Conservation (phyloP, 2,797 vertebrate genomes). For the Ctenopoma multispine region DNA sequence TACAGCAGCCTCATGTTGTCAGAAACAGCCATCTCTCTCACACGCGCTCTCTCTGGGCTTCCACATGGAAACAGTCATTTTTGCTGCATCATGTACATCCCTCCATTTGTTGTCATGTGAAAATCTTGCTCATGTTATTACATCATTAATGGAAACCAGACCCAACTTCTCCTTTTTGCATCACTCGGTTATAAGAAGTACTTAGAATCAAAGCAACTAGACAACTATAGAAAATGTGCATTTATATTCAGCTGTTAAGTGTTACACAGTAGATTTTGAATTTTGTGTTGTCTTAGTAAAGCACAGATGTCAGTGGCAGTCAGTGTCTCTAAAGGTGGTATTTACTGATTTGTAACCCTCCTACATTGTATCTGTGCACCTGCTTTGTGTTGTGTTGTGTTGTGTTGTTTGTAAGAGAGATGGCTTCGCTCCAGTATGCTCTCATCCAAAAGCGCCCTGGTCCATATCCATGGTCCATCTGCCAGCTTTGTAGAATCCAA, state of each 20-base stretch:
- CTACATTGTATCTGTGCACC: slow-evolving; percentile 9
- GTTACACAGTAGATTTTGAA: not conserved
- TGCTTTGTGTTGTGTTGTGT: slow-evolving; percentile 33
- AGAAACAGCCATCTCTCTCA: slow-evolving; percentile 25
- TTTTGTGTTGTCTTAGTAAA: not conserved
- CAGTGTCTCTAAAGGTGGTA: too few relatives aligned
- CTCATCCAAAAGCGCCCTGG: slow-evolving; percentile 44
- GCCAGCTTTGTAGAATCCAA: slow-evolving; percentile 55
- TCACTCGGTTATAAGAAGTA: too few relatives aligned
- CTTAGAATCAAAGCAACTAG: too few relatives aligned
- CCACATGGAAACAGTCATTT: slow-evolving; percentile 11
- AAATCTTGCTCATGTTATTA: slow-evolving; percentile 15
- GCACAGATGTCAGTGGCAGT: not conserved
- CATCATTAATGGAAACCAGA: not conserved
- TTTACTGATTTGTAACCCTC: slow-evolving; percentile 10
- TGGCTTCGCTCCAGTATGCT: slow-evolving; percentile 58
- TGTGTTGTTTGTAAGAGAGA: slow-evolving; percentile 46
- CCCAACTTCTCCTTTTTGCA: too few relatives aligned
- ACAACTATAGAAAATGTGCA: too few relatives aligned
- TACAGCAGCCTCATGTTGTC: slow-evolving; percentile 43
- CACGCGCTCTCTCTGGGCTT: not conserved
- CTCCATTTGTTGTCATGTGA: slow-evolving; percentile 6
- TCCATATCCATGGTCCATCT: slow-evolving; percentile 66
- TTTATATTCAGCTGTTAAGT: not conserved
- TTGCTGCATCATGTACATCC: slow-evolving; percentile 29